These are phyloP conservation scores for Synergus itoensis DNA, from an alignment of 2,888 invertebrate genomes.

Conservation along the genomic window DNA sequence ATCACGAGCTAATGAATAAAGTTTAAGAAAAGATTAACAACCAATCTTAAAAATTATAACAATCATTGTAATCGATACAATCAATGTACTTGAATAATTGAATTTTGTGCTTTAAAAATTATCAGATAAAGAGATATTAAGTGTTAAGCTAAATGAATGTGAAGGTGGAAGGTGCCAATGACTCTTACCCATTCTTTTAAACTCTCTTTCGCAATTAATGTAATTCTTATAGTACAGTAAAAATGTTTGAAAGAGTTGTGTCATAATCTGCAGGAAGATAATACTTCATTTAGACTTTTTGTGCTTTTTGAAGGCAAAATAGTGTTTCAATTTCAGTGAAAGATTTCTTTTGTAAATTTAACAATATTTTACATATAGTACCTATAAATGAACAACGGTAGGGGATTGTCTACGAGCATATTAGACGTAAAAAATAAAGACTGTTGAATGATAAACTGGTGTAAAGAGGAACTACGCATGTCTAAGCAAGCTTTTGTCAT, in stretches of 20 bases:
- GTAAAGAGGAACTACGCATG: conserved; percentile 17
- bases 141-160: not conserved
- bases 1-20: not conserved
- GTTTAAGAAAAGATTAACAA: not conserved
- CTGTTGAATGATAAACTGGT: conserved; percentile 16
- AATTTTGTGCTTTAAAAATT: conserved; percentile 18
- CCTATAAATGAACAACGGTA: not conserved
- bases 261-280: not conserved
- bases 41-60: conserved; percentile 1
- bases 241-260: not conserved
- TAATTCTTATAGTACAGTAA: not conserved
- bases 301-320: not conserved
- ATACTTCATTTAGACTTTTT: not conserved
- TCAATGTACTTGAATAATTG: not conserved
- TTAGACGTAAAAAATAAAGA: not conserved
- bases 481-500: conserved; percentile 32
- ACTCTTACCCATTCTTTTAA: not conserved
- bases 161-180: not conserved
- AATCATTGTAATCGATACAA: conserved; percentile 30
- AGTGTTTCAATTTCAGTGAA: conserved; percentile 6
- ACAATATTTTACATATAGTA: not conserved
- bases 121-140: not conserved
- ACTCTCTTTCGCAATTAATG: not conserved
- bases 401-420: not conserved
- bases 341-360: not conserved